A percentile compares a stretch with the other conserved stretches of the same genome.
These are phyloP conservation scores for Jordanella pulchra DNA, from an alignment of 2,797 vertebrate species.

Conservation along the genomic window DNA sequence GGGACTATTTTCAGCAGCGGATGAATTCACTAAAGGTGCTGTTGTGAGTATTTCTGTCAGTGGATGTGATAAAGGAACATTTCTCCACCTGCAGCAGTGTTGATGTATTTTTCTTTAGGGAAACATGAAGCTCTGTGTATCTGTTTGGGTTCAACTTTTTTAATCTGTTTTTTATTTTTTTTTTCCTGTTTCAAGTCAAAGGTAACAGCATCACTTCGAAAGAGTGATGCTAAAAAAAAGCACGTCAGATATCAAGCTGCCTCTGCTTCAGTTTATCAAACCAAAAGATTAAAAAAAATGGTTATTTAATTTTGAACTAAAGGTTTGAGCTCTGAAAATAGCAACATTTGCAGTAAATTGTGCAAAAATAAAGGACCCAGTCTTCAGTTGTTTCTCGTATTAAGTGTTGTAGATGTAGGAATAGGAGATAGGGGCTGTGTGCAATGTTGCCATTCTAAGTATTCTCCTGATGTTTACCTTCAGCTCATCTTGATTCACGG, in stretches of 20 bases:
- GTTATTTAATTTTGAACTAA: background rate
- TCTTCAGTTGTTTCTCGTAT: conserved; percentile 9
- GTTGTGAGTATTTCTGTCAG: conserved; percentile 20
- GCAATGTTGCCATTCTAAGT: conserved; percentile 24
- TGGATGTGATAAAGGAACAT: conserved; percentile 5
- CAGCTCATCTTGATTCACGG: conserved; percentile 22
- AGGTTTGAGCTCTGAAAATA: background rate
- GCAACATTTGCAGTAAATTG: conserved; percentile 15
- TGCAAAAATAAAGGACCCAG: conserved; percentile 4
- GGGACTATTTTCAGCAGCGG: conserved; percentile 43
- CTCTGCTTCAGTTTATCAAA: conserved; percentile 23
- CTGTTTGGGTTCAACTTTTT: conserved; percentile 12
- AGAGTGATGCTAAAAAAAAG: conserved; percentile 9
- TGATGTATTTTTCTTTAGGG: conserved; percentile 12
- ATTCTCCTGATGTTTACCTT: conserved; percentile 16
- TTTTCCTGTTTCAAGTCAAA: conserved; percentile 5
- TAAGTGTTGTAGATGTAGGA: conserved; percentile 11
- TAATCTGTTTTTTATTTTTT: conserved; percentile 11
- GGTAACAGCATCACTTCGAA: conserved; percentile 27
- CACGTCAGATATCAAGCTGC: conserved; percentile 11
- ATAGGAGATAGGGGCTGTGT: conserved; percentile 25
- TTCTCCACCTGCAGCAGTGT: conserved; percentile 9
- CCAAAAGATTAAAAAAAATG: background rate
- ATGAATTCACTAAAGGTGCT: conserved; percentile 37
- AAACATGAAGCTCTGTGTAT: background rate